Percentiles rank a stretch among this genome's conserved stretches.
These are phyloP conservation scores for Thalassoma bifasciatum DNA, from an alignment of 2,113 vertebrate genomes.

Conservation along the genomic window DNA sequence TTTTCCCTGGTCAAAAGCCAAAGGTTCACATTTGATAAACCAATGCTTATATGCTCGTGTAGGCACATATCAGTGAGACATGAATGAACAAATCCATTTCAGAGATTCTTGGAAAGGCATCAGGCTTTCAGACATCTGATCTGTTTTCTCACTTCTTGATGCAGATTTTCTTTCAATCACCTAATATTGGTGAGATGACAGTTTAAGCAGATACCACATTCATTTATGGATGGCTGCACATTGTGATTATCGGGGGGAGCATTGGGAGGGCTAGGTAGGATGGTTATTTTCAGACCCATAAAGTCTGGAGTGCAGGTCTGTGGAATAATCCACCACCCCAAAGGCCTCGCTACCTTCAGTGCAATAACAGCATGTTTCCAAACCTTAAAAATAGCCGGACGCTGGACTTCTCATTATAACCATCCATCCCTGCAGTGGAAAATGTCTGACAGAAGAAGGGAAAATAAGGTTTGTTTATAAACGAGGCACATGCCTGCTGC, in stretches of 20 bases:
- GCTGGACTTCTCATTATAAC: constrained; percentile 79
- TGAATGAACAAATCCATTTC: constrained; percentile 45
- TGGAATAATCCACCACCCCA: constrained; percentile 75
- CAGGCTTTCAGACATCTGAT: constrained; percentile 19
- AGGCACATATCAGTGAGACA: constrained; percentile 23
- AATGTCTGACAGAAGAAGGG: constrained; percentile 57
- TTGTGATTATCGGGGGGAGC: constrained; percentile 75
- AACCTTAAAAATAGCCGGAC: constrained; percentile 74
- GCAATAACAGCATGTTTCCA: constrained; percentile 73
- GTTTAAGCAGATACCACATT: constrained; percentile 75
- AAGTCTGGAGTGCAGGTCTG: constrained; percentile 76
- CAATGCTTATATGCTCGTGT: constrained; percentile 5
- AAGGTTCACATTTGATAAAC: constrained; percentile 6
- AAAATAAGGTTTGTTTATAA: constrained; percentile 69
- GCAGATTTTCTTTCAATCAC: constrained; percentile 42
- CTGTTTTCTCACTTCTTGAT: constrained; percentile 37
- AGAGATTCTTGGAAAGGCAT: constrained; percentile 11
- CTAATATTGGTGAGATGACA: constrained; percentile 69
- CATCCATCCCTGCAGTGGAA: constrained; percentile 73
- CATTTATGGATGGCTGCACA: constrained; percentile 73
- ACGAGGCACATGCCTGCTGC: constrained; percentile 39
- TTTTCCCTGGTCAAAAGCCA: background rate
- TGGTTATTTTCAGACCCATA: constrained; percentile 82
- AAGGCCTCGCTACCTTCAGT: constrained; percentile 70
- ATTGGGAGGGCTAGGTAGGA: constrained; percentile 64